Base-by-base conservation (phyloP, 2,113 vertebrate genomes). In the Microtus montanus region DNA sequence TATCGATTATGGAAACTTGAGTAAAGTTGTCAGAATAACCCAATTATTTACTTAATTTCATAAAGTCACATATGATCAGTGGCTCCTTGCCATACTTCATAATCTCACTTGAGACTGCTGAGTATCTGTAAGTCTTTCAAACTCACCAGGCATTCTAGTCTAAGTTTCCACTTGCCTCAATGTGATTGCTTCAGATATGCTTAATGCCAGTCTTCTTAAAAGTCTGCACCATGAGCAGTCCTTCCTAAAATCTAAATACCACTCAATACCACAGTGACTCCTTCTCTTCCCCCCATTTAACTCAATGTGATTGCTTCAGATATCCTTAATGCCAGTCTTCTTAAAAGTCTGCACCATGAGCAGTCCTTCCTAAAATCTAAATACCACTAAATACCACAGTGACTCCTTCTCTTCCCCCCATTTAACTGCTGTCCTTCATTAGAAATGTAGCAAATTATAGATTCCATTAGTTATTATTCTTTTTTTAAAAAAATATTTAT, bases 81-180 rank as follows among this genome's bases (percentile, higher is more conserved):
- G 10, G 26, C 33, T 64, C 13, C 38, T 68, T 63, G 63, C 54
- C 22, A 17, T 10, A 35, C 2, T 0, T 0, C 2, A 12, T 47
- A 10, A 7, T 33, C 58, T 79, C 38, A 38, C 20, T 71, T 2
- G n/a, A 52, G 30, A 17, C 20, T 84, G 63, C 17, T 0, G 15
- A n/a, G 12, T 19, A 8, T 79, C n/a, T 3, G 38, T 1, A 6
- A 54, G 5, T 13, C 10, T 63, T 11, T 66, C 33, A 47, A 0
- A 58, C 4, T 70, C 64, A 84, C 17, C 3, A 11, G 15, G 15
- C 8, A 24, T 77, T 79, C 17, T 33, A 74, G 28, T 28, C 4
- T 12, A 22, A 19, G 26, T 47, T 14, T 17, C 7, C 0, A 26
- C 7, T 38, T 77, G 7, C 70, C 87, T 49, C 0, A 35, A 17